Conservation (phyloP, 2,113 vertebrate species). For the Caretta caretta region DNA sequence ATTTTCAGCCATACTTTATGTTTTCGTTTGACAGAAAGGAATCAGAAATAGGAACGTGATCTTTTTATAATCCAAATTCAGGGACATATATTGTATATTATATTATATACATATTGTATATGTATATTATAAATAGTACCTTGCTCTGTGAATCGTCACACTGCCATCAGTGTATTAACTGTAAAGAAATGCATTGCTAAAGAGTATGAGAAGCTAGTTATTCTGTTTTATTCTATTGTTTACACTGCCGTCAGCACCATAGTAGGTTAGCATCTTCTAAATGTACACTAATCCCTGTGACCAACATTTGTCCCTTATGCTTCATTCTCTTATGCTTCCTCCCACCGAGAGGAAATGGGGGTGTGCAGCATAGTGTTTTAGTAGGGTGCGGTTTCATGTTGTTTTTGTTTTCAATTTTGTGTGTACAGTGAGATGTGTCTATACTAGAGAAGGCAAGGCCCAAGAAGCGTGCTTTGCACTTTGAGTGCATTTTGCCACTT, state of each 20-base stretch:
- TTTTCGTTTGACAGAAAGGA: conserved; percentile 10
- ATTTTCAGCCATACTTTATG: conserved; percentile 18
- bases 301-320: not conserved
- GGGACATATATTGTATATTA: not conserved
- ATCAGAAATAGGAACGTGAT: not conserved
- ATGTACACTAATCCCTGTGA: not conserved
- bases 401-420: not conserved
- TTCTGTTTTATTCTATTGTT: not conserved
- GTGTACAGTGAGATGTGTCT: not conserved
- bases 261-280: not conserved
- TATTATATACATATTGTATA: too few species aligned
- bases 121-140: not conserved
- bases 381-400: not conserved
- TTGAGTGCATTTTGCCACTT: not conserved
- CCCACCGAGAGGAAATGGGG: not conserved
- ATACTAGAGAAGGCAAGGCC: not conserved
- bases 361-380: not conserved
- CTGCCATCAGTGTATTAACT: not conserved
- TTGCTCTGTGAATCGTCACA: not conserved
- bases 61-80: not conserved
- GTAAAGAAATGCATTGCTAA: not conserved
- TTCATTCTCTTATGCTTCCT: not conserved
- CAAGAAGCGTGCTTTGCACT: not conserved
- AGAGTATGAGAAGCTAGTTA: not conserved
- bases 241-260: not conserved